Percentiles rank a stretch among this genome's conserved stretches.
These are phyloP conservation scores for Hydropotes inermis DNA, from an alignment of 2,113 vertebrate species.

Conservation along the genomic window DNA sequence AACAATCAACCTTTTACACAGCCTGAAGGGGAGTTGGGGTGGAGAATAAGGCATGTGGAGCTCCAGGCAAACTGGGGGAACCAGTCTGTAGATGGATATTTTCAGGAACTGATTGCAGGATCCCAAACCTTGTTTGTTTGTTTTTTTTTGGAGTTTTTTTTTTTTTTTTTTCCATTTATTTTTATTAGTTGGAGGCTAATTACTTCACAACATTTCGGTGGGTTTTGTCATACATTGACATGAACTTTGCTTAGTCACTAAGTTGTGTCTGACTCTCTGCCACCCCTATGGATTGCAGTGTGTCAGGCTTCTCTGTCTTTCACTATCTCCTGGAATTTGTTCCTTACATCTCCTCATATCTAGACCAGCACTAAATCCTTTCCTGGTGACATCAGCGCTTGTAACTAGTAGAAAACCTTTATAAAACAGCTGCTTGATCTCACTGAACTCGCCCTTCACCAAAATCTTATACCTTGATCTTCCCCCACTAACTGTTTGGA, in stretches of 20 bases:
- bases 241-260: background rate
- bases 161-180: too few relatives aligned
- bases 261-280: background rate
- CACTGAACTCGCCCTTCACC: rapidly evolving
- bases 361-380: background rate
- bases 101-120: background rate
- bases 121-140: background rate
- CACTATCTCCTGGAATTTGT: background rate
- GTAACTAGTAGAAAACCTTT: background rate
- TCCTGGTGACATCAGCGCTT: background rate
- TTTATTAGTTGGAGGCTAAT: too few relatives aligned
- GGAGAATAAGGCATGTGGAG: background rate
- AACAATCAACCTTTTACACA: background rate
- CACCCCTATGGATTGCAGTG: background rate
- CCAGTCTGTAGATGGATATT: background rate
- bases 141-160: too few relatives aligned
- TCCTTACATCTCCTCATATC: background rate
- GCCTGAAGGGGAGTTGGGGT: background rate
- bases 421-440: background rate
- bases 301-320: background rate
- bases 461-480: background rate
- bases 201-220: too few relatives aligned
- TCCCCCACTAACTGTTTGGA: background rate
- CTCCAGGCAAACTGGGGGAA: background rate
- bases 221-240: too few relatives aligned